Evolutionary conservation across 2,113 vertebrate species (phyloP).

Genomic region (Burhinus bistriatus): DNA sequence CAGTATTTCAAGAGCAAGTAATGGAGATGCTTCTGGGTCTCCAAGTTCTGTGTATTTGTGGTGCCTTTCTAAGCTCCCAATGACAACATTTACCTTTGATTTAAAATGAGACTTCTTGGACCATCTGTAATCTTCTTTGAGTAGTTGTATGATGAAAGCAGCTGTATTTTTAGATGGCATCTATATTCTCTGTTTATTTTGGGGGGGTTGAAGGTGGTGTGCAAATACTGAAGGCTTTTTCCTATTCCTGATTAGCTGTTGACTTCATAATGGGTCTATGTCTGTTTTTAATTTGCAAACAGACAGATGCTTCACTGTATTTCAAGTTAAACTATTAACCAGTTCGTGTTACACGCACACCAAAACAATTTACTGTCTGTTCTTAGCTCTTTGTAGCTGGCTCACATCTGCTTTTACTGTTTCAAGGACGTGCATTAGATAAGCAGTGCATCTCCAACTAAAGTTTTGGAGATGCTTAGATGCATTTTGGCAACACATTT

Average conservation of each 20-base stretch:
- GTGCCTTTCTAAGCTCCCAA: not conserved
- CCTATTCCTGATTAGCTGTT: not conserved
- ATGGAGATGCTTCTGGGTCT: not conserved
- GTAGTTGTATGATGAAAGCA: not conserved
- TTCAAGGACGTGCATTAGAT: not conserved
- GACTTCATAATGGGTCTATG: not conserved
- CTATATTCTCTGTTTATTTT: not conserved
- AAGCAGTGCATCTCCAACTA: not conserved
- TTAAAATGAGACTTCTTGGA: not conserved
- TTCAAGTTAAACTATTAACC: not conserved
- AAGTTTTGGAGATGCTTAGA: not conserved
- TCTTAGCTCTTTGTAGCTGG: not conserved
- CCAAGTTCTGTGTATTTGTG: not conserved
- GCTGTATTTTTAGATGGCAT: not conserved
- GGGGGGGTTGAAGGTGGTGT: fast-evolving
- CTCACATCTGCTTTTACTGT: not conserved
- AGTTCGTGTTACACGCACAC: not conserved
- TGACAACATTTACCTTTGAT: not conserved
- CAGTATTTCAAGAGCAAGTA: not conserved
- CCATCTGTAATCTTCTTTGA: not conserved
- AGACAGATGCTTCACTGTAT: not conserved
- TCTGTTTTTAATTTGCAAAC: not conserved
- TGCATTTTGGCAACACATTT: not conserved
- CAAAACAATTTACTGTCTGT: not conserved
- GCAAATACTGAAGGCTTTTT: not conserved